Evolutionary conservation across 2,888 invertebrate species (phyloP).

Genomic region (Noctua comes): DNA sequence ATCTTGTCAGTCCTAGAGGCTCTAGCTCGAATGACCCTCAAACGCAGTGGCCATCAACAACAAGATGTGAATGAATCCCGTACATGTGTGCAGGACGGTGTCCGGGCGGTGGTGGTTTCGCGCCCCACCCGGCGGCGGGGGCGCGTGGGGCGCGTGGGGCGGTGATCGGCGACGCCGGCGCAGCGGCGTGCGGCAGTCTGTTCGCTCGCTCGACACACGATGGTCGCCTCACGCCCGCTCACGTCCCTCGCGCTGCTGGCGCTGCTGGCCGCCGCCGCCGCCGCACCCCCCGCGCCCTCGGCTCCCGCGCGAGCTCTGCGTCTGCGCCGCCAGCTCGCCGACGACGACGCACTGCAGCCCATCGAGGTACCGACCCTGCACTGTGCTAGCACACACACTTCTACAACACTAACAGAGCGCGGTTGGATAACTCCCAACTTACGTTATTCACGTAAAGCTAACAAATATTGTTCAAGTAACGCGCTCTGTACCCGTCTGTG

Average conservation of each 20-base stretch:
- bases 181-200: conserved; percentile 66
- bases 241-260: conserved; percentile 65
- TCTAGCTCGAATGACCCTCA: neutral
- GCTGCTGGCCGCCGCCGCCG: conserved; percentile 69
- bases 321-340: conserved; percentile 82
- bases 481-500: conserved; percentile 1
- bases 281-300: conserved; percentile 62
- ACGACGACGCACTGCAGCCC: conserved; percentile 84
- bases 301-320: conserved; percentile 64
- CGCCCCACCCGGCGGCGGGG: conserved; percentile 12
- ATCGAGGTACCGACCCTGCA: conserved; percentile 77
- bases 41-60: neutral
- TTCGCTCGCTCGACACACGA: conserved; percentile 71
- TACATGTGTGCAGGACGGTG: neutral
- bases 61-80: conserved; percentile 33
- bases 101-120: conserved; percentile 20
- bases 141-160: conserved; percentile 29
- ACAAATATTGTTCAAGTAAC: neutral
- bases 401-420: neutral
- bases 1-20: neutral
- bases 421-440: conserved; percentile 26
- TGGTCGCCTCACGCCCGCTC: conserved; percentile 75
- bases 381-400: conserved; percentile 24
- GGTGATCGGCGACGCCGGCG: conserved; percentile 39
- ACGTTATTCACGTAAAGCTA: conserved; percentile 31